Base-by-base conservation (phyloP, 2,113 vertebrate species). In the Pao palembangensis region DNA sequence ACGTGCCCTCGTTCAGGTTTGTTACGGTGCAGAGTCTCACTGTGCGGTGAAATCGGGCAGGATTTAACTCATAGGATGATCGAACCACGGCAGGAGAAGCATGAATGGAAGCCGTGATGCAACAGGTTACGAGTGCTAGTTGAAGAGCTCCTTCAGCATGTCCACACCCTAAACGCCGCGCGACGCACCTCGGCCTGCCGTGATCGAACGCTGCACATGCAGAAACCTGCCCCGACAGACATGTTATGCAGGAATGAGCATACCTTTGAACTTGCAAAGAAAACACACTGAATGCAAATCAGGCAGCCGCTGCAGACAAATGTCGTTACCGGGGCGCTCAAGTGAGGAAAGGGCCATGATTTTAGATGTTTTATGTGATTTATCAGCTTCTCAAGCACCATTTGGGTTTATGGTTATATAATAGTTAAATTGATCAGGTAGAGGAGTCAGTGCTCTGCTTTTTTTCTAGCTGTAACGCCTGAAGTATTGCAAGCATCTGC, bases 161-260 rank as follows among this genome's bases (percentile, higher is more conserved):
- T 51, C 25, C 31, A 18, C 48, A 55, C 31, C 15, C 43, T 6
- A n/a, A 51, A 47, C 2, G 42, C 48, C 46, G 20, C 10, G 11
- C 38, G 55, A 68, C 60, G 8, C 19, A 34, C 51, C 6, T 59
- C 55, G 48, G 63, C 56, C 56, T 60, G 43, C 28, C 12, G 17
- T 20, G 6, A 6, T n/a, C 49, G 8, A 20, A 16, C 57, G 6
- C 19, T 28, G 19, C 20, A 51, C 46, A 49, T 47, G 49, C 11
- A 44, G 34, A 50, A 56, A 72, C 78, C 6, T 78, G 76, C 44
- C 54, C 57, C 55, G 63, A 74, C 67, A 69, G 53, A 70, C 42
- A 25, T 20, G 65, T 64, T 31, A 8, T 28, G 13, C 61, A 55
- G 55, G 64, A 75, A 59, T 64, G 51, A 72, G 62, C 52, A 52